Conservation (phyloP, 2,888 invertebrate genomes). For the Periphyllus acericola region DNA sequence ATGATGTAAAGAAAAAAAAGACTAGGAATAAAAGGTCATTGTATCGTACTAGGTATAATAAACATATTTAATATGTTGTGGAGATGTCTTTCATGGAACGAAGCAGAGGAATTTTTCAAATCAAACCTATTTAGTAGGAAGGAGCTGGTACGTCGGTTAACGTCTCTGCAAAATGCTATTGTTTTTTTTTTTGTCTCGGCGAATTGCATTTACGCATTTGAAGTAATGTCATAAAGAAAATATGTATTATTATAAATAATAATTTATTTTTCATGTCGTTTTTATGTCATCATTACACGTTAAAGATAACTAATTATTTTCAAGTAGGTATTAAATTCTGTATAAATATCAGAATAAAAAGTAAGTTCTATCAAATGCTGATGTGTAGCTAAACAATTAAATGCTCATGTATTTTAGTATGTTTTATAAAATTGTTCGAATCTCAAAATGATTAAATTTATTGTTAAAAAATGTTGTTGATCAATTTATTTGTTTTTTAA, state of each 20-base stretch:
- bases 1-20: neutral
- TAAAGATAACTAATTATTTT: neutral
- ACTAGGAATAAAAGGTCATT: slow-evolving; percentile 14
- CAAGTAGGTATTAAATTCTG: neutral
- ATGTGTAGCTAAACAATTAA: no score
- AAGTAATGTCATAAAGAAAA: neutral
- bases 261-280: neutral
- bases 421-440: neutral
- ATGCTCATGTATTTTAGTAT: neutral
- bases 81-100: neutral
- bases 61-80: slow-evolving; percentile 21
- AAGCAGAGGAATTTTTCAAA: neutral
- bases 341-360: neutral
- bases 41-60: slow-evolving; percentile 22
- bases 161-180: neutral
- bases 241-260: neutral
- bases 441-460: no score
- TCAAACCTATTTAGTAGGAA: neutral
- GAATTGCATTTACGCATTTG: neutral
- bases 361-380: no score
- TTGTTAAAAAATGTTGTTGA: no score
- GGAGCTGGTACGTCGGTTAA: neutral
- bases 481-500: no score
- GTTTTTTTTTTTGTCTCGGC: neutral
- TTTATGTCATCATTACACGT: neutral